Percentiles rank a stretch among this genome's conserved stretches.
Evolutionary conservation across 2,888 invertebrate genomes (phyloP).

Genomic region (Dioctria linearis): DNA sequence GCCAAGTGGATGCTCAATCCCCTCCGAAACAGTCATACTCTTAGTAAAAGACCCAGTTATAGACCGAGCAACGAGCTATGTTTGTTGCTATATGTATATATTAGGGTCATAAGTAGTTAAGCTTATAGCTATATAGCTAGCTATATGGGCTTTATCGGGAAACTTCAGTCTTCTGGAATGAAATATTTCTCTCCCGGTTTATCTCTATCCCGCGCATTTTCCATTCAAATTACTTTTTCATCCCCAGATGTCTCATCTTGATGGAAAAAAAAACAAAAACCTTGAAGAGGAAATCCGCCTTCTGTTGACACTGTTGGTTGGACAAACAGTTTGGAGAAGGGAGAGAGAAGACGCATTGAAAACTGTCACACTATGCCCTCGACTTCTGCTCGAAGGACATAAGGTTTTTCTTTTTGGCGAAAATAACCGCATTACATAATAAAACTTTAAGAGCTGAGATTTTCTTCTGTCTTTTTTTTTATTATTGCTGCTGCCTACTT

Average conservation of each 20-base stretch:
- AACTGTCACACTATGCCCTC: background rate
- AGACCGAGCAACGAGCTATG: no score
- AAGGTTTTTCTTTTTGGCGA: background rate
- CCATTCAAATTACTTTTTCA: constrained; percentile 45
- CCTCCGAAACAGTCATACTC: no score
- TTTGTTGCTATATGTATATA: no score
- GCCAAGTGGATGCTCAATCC: background rate
- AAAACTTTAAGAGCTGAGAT: no score
- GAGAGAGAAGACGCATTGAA: background rate
- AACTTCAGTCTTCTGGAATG: no score
- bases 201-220: constrained; percentile 19
- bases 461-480: no score
- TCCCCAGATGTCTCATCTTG: constrained; percentile 39
- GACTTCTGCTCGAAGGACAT: background rate
- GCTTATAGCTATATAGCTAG: no score
- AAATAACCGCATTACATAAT: background rate
- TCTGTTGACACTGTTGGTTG: constrained; percentile 7
- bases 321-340: background rate
- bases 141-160: no score
- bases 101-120: no score
- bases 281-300: constrained; percentile 41
- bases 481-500: no score
- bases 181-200: background rate
- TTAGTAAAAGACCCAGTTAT: no score
- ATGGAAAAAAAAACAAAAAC: background rate